These are phyloP conservation scores for Clytia hemisphaerica DNA, from an alignment of 30 jellyfish, hydroid and myxozoan genomes.

Conservation along the genomic window DNA sequence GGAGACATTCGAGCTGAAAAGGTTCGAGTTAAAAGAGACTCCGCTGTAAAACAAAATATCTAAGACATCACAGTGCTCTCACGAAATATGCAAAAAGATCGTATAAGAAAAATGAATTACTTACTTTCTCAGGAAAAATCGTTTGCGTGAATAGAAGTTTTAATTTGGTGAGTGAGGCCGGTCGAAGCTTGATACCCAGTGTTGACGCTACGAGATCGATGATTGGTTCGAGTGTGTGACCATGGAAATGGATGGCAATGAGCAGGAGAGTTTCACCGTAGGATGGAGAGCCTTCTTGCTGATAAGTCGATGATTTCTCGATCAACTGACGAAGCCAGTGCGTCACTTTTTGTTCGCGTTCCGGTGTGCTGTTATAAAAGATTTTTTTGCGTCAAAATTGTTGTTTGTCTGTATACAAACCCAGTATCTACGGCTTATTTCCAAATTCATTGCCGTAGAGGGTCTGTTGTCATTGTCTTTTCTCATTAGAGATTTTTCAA, in stretches of 20 bases:
- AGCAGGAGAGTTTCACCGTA: conserved; percentile 89
- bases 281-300: conserved; percentile 45
- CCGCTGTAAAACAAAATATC: too few species aligned
- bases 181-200: conserved; percentile 73
- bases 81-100: too few species aligned
- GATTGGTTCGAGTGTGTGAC: conserved; percentile 87
- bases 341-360: conserved; percentile 73
- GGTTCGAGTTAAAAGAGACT: too few species aligned
- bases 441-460: too few species aligned
- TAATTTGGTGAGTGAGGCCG: conserved; percentile 84
- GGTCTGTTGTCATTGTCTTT: too few species aligned
- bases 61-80: too few species aligned
- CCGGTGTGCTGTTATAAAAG: conserved; percentile 67
- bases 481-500: too few species aligned
- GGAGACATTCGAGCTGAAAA: too few species aligned
- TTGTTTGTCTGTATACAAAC: not conserved
- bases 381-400: not conserved
- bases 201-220: conserved; percentile 72
- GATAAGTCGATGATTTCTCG: conserved; percentile 54
- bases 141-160: conserved; percentile 89
- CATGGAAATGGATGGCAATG: conserved; percentile 93
- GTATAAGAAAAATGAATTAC: not conserved
- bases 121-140: conserved; percentile 88
- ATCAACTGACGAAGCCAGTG: conserved; percentile 77
- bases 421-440: too few species aligned